Conservation (phyloP, 1,140 invertebrate species). For the Megalonaias nervosa region DNA sequence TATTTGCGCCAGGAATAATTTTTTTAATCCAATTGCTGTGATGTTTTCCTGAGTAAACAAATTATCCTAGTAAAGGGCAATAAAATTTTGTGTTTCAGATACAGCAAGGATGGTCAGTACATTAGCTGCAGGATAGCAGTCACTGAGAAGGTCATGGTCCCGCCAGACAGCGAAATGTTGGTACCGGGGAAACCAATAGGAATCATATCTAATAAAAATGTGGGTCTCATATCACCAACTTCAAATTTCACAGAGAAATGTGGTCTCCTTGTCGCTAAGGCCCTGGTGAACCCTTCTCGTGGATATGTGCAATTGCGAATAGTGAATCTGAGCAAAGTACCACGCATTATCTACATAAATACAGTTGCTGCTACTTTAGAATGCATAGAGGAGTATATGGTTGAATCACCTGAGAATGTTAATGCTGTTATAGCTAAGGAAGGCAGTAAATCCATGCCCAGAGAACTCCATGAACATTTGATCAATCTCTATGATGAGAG, state of each 20-base stretch:
- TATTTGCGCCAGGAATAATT: neutral
- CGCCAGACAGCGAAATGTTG: neutral
- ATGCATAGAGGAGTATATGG: neutral
- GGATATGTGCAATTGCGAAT: constrained; percentile 10
- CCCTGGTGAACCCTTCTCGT: neutral
- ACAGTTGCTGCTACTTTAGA: neutral
- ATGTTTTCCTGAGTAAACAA: constrained; percentile 10
- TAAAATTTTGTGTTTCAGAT: constrained; percentile 10
- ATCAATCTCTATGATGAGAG: neutral
- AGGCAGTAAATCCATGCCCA: neutral
- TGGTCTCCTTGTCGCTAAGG: neutral
- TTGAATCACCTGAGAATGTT: neutral
- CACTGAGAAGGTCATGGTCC: neutral
- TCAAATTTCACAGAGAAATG: neutral
- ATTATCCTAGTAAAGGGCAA: constrained; percentile 3
- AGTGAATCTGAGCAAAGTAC: too few relatives aligned
- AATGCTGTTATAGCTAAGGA: neutral
- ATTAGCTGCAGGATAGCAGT: constrained; percentile 9
- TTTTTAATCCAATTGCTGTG: constrained; percentile 5
- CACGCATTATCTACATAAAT: neutral
- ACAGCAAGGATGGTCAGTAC: neutral
- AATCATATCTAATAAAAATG: neutral
- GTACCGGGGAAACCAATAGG: constrained; percentile 6
- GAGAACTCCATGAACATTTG: neutral
- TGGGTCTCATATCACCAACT: neutral